Percentiles rank a stretch among this genome's conserved stretches.
phyloP scores from a whole-genome alignment of 2,113 vertebrate species.

The Sialia sialis region DNA sequence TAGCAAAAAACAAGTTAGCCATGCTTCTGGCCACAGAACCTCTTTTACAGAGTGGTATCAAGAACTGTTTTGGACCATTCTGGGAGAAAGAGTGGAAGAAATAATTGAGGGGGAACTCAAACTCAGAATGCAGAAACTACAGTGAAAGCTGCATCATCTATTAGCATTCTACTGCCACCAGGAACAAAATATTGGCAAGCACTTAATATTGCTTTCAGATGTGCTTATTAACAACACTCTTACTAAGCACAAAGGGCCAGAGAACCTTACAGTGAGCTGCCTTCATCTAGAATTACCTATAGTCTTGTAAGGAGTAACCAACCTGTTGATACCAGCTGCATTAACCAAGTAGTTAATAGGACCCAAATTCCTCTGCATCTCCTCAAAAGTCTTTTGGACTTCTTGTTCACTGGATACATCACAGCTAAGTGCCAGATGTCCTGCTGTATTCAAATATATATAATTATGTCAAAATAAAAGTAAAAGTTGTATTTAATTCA shows the following conservation, averaged over 20 bases:
- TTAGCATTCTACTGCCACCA: background rate
- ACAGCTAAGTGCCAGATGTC: slow-evolving; percentile 84
- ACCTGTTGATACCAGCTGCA: slow-evolving; percentile 92
- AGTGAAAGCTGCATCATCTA: background rate
- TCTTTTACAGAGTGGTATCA: background rate
- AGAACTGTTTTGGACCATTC: background rate
- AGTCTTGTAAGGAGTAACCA: background rate
- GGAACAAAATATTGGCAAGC: background rate
- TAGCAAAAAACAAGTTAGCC: background rate
- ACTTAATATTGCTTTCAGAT: background rate
- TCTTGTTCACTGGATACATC: slow-evolving; percentile 84
- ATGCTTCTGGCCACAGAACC: background rate
- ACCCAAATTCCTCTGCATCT: slow-evolving; percentile 80
- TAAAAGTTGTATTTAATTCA: background rate
- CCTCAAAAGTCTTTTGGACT: slow-evolving; percentile 81
- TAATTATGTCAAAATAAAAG: background rate
- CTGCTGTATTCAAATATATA: slow-evolving; percentile 60
- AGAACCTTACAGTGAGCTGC: background rate
- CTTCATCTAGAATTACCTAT: background rate
- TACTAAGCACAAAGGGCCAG: background rate
- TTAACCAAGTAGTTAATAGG: slow-evolving; percentile 86
- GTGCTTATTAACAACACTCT: background rate
- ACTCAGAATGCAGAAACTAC: background rate
- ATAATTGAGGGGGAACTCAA: background rate
- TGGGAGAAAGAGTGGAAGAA: background rate